Conservation (phyloP, 1,140 invertebrate genomes). For the Achatina immaculata region DNA sequence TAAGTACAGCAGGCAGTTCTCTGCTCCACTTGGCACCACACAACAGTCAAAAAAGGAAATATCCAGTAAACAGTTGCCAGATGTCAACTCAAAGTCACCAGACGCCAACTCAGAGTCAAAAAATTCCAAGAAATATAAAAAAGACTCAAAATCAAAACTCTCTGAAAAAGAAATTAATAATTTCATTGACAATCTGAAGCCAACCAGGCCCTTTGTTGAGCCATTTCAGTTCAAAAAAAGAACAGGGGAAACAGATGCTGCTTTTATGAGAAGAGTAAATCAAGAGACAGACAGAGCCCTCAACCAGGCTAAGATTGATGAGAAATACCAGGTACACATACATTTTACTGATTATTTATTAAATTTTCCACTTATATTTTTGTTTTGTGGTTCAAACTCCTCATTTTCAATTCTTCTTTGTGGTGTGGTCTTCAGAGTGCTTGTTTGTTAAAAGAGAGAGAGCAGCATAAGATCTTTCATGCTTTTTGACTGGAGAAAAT, state of each 20-base stretch:
- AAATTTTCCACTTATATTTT: no score
- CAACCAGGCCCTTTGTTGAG: not conserved
- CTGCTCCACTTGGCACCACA: not conserved
- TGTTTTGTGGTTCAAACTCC: no score
- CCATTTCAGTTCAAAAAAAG: conserved; percentile 10
- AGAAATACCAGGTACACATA: not conserved
- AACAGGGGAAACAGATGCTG: not conserved
- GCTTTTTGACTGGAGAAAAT: no score
- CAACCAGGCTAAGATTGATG: conserved; percentile 25
- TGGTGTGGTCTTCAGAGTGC: no score
- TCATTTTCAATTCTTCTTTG: no score
- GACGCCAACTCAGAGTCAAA: not conserved
- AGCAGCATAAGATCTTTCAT: no score
- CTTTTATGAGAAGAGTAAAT: conserved; percentile 13
- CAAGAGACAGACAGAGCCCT: not conserved
- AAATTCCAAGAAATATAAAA: not conserved
- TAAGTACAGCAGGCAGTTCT: not conserved
- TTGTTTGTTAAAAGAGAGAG: no score
- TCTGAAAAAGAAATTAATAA: not conserved
- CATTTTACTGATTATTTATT: no score
- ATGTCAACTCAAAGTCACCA: no score
- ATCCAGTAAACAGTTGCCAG: not conserved
- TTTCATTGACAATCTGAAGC: conserved; percentile 20
- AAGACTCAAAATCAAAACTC: not conserved
- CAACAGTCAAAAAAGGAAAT: not conserved